Evolutionary conservation across 1,140 invertebrate genomes (phyloP).

Genomic region (Sarcophaga bullata): DNA sequence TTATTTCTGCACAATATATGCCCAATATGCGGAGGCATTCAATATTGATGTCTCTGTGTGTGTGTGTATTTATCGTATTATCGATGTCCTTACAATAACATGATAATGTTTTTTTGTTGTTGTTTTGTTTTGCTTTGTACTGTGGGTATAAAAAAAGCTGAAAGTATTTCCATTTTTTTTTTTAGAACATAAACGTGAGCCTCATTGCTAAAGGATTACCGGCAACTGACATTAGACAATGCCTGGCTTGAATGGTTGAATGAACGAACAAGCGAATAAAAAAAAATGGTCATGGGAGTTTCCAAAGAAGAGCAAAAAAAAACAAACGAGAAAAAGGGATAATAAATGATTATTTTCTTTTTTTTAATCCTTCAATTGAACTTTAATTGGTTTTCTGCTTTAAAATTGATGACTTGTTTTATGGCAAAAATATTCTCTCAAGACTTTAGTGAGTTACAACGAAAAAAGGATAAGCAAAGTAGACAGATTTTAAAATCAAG

Average conservation of each 20-base stretch:
- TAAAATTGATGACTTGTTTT: not conserved
- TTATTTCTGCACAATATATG: too few species aligned
- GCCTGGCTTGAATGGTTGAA: not conserved
- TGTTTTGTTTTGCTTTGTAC: not conserved
- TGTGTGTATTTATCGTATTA: too few species aligned
- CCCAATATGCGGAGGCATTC: too few species aligned
- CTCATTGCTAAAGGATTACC: not conserved
- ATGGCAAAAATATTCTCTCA: not conserved
- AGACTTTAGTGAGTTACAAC: not conserved
- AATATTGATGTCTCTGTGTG: too few species aligned
- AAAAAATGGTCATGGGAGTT: too few species aligned
- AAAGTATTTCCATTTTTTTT: not conserved
- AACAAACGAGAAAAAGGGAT: not conserved
- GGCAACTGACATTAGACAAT: not conserved
- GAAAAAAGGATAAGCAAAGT: not conserved
- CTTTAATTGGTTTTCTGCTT: conserved; percentile 3
- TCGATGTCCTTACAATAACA: too few species aligned
- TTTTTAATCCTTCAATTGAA: conserved; percentile 11
- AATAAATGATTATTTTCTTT: not conserved
- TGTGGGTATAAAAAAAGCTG: not conserved
- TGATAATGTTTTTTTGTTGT: too few species aligned
- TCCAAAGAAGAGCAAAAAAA: not conserved
- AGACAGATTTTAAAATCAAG: not conserved
- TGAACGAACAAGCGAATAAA: not conserved
- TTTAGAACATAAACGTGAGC: not conserved